A percentile compares a stretch with the other conserved stretches of the same genome.
Conservation (phyloP, 2,113 vertebrate genomes). For the Phalacrocorax aristotelis region DNA sequence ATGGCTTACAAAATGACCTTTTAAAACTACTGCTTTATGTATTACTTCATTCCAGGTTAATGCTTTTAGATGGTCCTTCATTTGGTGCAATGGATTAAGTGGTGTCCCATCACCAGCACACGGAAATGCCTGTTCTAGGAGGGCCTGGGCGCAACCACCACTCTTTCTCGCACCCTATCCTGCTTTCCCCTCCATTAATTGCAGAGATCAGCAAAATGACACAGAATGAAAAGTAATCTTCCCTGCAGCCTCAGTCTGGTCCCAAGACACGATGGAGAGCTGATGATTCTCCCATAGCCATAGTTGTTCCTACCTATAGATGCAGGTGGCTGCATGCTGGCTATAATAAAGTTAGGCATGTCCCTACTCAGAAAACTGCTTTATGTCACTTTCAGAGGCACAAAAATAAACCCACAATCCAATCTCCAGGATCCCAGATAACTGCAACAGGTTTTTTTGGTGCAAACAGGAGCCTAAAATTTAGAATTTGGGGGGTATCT, state of each 20-base stretch:
- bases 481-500: neutral
- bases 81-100: neutral
- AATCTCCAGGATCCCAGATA: neutral
- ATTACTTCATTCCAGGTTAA: neutral
- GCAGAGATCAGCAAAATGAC: neutral
- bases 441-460: neutral
- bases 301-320: neutral
- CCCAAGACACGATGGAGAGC: neutral
- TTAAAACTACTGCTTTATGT: neutral
- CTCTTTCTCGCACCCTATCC: neutral
- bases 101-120: neutral
- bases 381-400: neutral
- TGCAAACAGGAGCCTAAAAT: neutral
- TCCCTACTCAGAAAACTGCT: neutral
- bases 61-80: neutral
- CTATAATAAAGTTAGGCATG: neutral
- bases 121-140: accelerated
- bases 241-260: neutral
- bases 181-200: neutral
- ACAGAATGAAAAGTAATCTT: neutral
- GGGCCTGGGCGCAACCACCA: neutral
- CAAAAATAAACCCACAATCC: neutral
- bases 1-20: neutral
- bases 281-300: neutral
- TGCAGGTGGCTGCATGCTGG: neutral